phyloP scores from a whole-genome alignment of 2,888 invertebrate species.

The Cosmia pyralina region DNA sequence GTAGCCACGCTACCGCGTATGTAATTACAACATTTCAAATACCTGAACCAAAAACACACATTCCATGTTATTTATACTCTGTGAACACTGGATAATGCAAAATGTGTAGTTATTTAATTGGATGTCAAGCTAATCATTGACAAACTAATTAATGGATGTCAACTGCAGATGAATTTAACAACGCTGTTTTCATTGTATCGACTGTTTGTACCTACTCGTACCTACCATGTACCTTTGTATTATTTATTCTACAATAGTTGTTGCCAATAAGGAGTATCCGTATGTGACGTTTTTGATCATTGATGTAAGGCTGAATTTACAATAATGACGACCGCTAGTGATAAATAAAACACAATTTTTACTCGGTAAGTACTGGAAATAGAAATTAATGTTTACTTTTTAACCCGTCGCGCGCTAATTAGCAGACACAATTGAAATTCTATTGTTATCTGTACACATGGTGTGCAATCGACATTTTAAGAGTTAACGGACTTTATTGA shows the following conservation, averaged over 20 bases:
- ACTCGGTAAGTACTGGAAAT: not conserved
- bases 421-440: no score
- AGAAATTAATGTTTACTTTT: not conserved
- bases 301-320: not conserved
- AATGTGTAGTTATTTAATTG: slow-evolving; percentile 53
- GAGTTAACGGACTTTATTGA: no score
- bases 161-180: slow-evolving; percentile 45
- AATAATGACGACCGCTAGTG: not conserved
- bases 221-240: not conserved
- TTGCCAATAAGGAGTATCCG: not conserved
- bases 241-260: not conserved
- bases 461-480: no score
- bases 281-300: not conserved
- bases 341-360: not conserved
- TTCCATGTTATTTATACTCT: slow-evolving; percentile 6
- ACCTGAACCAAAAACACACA: slow-evolving; percentile 39
- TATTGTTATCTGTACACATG: no score
- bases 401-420: no score
- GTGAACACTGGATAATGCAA: slow-evolving; percentile 34
- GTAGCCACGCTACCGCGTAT: not conserved
- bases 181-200: slow-evolving; percentile 13
- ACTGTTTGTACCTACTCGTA: not conserved
- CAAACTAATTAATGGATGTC: slow-evolving; percentile 53
- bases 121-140: slow-evolving; percentile 50
- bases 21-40: slow-evolving; percentile 7